These are phyloP conservation scores for Cylindroiulus punctatus DNA, from an alignment of 2,888 invertebrate genomes.

Conservation along the genomic window DNA sequence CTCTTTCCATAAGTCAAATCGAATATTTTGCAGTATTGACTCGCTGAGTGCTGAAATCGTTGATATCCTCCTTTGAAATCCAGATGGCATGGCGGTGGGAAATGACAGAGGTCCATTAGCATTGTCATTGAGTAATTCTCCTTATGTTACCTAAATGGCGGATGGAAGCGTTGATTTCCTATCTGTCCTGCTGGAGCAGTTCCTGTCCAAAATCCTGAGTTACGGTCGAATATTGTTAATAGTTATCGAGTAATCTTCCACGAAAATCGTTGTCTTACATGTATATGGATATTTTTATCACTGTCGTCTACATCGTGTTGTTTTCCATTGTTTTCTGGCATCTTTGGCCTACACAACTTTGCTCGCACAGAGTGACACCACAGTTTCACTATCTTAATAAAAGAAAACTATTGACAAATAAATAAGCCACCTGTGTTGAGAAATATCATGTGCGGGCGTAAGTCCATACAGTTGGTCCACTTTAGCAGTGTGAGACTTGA, in stretches of 20 bases:
- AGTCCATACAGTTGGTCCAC: too few species aligned
- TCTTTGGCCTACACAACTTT: too few species aligned
- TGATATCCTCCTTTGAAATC: not conserved
- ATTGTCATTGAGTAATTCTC: not conserved
- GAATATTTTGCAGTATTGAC: not conserved
- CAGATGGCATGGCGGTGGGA: not conserved
- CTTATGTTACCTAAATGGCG: not conserved
- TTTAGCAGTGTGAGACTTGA: too few species aligned
- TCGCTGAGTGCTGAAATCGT: not conserved
- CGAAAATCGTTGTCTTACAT: not conserved
- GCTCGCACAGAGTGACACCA: too few species aligned
- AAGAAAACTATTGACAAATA: too few species aligned
- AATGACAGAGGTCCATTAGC: not conserved
- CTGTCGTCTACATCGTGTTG: not conserved
- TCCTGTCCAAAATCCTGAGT: conserved; percentile 3
- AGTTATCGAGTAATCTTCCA: not conserved
- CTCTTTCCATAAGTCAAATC: not conserved
- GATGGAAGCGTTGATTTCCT: not conserved
- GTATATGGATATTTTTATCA: not conserved
- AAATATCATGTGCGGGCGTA: too few species aligned
- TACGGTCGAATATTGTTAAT: conserved; percentile 7
- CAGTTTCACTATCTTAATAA: too few species aligned
- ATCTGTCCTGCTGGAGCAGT: conserved; percentile 6
- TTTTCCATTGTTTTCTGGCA: too few species aligned
- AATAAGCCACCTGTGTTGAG: too few species aligned